A percentile compares a stretch with the other conserved stretches of the same genome.
These are phyloP conservation scores for Phyllotreta cruciferae DNA, from an alignment of 2,888 invertebrate species.

Conservation along the genomic window DNA sequence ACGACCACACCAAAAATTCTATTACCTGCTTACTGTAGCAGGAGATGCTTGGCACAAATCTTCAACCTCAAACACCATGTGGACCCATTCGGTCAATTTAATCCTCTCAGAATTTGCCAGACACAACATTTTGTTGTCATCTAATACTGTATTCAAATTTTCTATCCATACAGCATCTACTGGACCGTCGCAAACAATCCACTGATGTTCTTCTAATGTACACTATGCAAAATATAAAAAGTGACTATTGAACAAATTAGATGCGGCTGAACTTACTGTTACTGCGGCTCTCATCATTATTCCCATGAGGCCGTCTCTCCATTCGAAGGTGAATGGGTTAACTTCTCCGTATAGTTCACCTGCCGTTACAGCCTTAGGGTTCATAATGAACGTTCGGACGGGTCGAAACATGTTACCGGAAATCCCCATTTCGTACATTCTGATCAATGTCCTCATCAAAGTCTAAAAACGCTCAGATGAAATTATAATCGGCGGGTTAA, in stretches of 20 bases:
- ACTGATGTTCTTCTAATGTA: conserved; percentile 76
- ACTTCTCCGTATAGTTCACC: conserved; percentile 91
- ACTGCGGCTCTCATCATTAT: conserved; percentile 69
- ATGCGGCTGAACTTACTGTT: conserved; percentile 56
- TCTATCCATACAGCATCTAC: conserved; percentile 96
- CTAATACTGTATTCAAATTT: conserved; percentile 90
- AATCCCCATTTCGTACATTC: conserved; percentile 68
- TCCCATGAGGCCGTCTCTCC: conserved; percentile 89
- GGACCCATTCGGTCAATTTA: conserved; percentile 86
- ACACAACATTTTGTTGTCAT: conserved; percentile 93
- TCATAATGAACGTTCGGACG: conserved; percentile 81
- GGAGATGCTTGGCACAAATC: conserved; percentile 90
- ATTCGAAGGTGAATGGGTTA: conserved; percentile 83
- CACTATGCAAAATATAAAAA: conserved; percentile 49
- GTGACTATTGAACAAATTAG: neutral
- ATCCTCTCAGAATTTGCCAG: conserved; percentile 91
- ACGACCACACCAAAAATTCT: too few relatives aligned
- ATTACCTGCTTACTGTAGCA: conserved; percentile 78
- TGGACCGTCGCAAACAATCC: conserved; percentile 91
- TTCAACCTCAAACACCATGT: conserved; percentile 87
- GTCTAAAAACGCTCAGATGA: conserved; percentile 62
- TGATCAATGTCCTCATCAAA: conserved; percentile 72
- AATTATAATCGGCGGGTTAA: neutral
- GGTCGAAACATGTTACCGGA: conserved; percentile 70
- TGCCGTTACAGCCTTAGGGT: conserved; percentile 87